phyloP scores from a whole-genome alignment of 2,113 vertebrate species.

The Mesitornis unicolor region DNA sequence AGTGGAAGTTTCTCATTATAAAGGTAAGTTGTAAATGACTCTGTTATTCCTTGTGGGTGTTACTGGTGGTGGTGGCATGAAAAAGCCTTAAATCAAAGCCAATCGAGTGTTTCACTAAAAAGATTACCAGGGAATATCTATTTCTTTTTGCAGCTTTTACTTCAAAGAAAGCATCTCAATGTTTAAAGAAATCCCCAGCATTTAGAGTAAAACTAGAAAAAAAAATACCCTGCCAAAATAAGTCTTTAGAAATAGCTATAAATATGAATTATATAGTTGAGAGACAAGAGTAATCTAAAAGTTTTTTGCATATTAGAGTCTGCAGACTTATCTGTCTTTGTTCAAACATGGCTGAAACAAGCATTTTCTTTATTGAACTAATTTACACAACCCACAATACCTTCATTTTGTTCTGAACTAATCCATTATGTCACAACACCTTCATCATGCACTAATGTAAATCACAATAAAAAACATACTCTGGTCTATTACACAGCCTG shows the following conservation, averaged over 20 bases:
- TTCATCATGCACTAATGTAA: not conserved
- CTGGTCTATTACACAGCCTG: conserved; percentile 91
- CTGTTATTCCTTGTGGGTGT: not conserved
- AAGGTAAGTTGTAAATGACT: not conserved
- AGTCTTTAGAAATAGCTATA: not conserved
- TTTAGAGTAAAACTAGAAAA: not conserved
- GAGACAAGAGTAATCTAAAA: not conserved
- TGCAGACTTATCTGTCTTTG: not conserved
- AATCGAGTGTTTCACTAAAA: not conserved
- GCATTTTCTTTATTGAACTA: not conserved
- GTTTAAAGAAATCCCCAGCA: not conserved
- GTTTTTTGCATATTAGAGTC: not conserved
- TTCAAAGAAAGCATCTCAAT: not conserved
- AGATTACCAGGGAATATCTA: not conserved
- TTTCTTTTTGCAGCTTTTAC: not conserved
- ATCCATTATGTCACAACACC: not conserved
- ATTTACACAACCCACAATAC: not conserved
- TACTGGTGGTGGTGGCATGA: not conserved
- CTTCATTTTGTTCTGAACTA: not conserved
- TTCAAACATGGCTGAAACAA: conserved; percentile 5
- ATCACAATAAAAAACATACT: conserved; percentile 77
- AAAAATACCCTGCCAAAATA: not conserved
- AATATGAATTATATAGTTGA: not conserved
- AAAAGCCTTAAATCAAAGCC: not conserved
- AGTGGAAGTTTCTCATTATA: not conserved